Conservation (phyloP, 1,140 invertebrate genomes). For the Melitaea cinxia region DNA sequence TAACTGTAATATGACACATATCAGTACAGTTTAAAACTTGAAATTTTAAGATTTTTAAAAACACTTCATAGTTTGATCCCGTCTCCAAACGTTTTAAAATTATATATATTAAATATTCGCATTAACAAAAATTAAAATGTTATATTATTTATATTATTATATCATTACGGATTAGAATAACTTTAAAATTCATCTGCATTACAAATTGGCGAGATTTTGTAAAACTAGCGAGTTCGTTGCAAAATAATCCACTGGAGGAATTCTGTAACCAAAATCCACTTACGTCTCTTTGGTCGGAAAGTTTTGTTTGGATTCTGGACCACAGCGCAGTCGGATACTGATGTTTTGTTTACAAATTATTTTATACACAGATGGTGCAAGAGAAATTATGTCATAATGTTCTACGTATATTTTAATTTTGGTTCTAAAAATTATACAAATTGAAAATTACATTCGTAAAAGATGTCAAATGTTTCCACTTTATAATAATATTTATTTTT, state of each 20-base stretch:
- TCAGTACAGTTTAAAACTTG: no score
- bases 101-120: no score
- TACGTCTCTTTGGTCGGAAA: constrained; percentile 23
- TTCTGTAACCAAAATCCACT: constrained; percentile 20
- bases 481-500: no score
- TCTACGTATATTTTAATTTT: no score
- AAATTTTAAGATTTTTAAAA: no score
- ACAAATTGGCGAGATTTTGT: background rate
- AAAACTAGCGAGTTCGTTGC: constrained; percentile 14
- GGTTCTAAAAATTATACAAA: no score
- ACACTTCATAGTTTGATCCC: no score
- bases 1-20: no score
- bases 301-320: constrained; percentile 20
- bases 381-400: background rate
- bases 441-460: no score
- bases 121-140: background rate
- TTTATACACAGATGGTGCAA: constrained; percentile 12
- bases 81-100: no score
- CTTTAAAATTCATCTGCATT: background rate
- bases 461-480: no score
- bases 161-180: background rate
- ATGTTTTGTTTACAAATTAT: constrained; percentile 14
- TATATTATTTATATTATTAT: background rate
- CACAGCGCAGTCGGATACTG: constrained; percentile 7
- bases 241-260: constrained; percentile 20